A percentile compares a stretch with the other conserved stretches of the same genome.
Evolutionary conservation across 2,888 invertebrate genomes (phyloP).

Genomic region (Sclerodermus sp.): DNA sequence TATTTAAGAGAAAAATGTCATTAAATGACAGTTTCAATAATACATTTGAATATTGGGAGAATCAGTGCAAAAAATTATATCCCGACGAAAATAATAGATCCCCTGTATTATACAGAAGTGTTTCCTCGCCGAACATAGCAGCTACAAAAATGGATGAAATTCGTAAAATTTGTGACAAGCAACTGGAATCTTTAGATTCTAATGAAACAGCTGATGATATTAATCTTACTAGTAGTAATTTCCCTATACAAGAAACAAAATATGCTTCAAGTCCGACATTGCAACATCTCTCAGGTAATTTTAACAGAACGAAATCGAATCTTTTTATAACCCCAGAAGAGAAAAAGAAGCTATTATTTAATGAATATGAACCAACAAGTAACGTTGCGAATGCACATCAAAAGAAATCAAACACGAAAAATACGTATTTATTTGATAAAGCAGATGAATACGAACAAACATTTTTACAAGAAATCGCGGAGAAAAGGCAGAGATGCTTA

Average conservation of each 20-base stretch:
- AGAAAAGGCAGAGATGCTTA: constrained; percentile 46
- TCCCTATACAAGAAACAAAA: not conserved
- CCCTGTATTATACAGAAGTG: constrained; percentile 8
- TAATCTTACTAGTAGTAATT: too few species aligned
- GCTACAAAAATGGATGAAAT: constrained; percentile 25
- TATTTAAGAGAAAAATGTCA: constrained; percentile 2
- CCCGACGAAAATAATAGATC: constrained; percentile 6
- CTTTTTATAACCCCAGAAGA: not conserved
- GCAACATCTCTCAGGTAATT: not conserved
- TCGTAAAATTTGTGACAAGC: constrained; percentile 33
- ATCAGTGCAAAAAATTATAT: constrained; percentile 19
- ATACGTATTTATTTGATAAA: constrained; percentile 11
- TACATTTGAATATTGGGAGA: constrained; percentile 25
- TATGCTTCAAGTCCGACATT: not conserved
- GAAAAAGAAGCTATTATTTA: not conserved
- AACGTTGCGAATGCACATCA: not conserved
- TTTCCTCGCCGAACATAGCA: constrained; percentile 14
- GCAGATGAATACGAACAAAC: constrained; percentile 32
- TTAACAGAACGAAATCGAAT: not conserved
- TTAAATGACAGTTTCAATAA: not conserved
- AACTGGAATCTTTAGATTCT: constrained; percentile 36
- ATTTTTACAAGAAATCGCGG: constrained; percentile 38
- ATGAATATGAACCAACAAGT: not conserved
- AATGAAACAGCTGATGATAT: constrained; percentile 7
- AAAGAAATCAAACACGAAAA: not conserved